Conservation (phyloP, 2,113 vertebrate genomes). For the Sterna hirundo region DNA sequence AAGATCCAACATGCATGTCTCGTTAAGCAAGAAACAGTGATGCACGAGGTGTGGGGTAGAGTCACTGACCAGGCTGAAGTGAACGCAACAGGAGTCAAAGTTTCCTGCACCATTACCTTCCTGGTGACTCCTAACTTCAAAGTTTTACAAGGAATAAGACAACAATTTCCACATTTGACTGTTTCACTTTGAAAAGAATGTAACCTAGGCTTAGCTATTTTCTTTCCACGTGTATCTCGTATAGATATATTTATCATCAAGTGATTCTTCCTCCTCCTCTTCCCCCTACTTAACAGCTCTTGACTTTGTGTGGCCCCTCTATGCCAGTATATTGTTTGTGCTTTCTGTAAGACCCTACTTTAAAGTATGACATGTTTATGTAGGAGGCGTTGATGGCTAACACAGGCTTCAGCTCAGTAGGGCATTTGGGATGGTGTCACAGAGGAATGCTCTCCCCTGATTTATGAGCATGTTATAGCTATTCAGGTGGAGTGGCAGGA, state of each 20-base stretch:
- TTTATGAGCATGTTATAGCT: constrained; percentile 73
- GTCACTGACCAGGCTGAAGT: background rate
- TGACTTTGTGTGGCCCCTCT: constrained; percentile 74
- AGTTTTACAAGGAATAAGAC: background rate
- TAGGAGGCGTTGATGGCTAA: constrained; percentile 67
- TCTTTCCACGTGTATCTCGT: background rate
- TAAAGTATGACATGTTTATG: constrained; percentile 78
- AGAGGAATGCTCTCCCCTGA: constrained; percentile 70
- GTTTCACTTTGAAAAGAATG: background rate
- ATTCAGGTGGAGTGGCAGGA: constrained; percentile 72
- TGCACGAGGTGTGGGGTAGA: fast-evolving
- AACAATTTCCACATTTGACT: background rate
- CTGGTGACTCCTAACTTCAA: background rate
- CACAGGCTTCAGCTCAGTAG: constrained; percentile 63
- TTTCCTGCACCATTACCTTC: background rate
- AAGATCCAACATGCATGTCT: background rate
- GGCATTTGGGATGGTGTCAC: constrained; percentile 65
- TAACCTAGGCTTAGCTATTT: background rate
- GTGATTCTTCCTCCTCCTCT: background rate
- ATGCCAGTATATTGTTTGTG: constrained; percentile 52
- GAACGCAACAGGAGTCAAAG: background rate
- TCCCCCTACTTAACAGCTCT: constrained; percentile 20
- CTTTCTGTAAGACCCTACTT: constrained; percentile 68
- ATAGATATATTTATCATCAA: background rate
- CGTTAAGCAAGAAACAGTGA: background rate